Base-by-base conservation (phyloP, 2,888 invertebrate species). In the Torymus aiolomorphi region DNA sequence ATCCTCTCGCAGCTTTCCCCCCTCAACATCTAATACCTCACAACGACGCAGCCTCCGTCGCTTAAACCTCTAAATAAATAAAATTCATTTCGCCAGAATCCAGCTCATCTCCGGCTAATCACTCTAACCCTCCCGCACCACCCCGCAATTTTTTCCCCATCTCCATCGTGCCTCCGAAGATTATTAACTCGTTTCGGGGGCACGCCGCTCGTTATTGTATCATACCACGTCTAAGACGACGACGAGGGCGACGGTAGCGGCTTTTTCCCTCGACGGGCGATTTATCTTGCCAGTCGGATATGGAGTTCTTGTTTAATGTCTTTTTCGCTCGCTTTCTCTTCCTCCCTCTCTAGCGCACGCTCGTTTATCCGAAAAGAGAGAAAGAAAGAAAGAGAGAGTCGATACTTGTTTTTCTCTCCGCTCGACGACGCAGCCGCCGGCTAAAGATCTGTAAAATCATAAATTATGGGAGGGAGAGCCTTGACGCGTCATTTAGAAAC, bases 301-400 rank as follows among this genome's bases (percentile, higher is more conserved):
- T 69, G 74, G 77, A 77, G 76, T 78, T 80, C 66, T 76, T 73
- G 80, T 82, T 79, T 82, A 77, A 82, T 80, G 78, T 80, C 77
- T 72, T 82, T 79, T 82, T 82, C 77, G 42, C 42, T 42, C 42
- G 42, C 42, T 42, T 42, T 42, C 42, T 42, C 42, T 5, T 8
- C 42, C 42, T 42, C 42, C 8, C 42, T 31, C 31, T 31, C 31
- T n/a, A n/a, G 20, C 2, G 42, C 8, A 5, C 20, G 42, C 42
- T 42, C 42, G 42, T 42, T 42, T 42, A 42, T 8, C 80, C 70
- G 11, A 18, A 63, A 20, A 66, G 8, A 4, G 31, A 51, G 16
- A 49, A 49, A 24, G 49, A 18, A 24, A 57, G 24, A 59, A 31
- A 8, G n/a, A 24, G 49, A 18, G 61, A 24, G 70, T 51, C 69